A percentile compares a stretch with the other conserved stretches of the same genome.
Conservation (phyloP, 2,888 invertebrate genomes). For the Nomada goodeniana region DNA sequence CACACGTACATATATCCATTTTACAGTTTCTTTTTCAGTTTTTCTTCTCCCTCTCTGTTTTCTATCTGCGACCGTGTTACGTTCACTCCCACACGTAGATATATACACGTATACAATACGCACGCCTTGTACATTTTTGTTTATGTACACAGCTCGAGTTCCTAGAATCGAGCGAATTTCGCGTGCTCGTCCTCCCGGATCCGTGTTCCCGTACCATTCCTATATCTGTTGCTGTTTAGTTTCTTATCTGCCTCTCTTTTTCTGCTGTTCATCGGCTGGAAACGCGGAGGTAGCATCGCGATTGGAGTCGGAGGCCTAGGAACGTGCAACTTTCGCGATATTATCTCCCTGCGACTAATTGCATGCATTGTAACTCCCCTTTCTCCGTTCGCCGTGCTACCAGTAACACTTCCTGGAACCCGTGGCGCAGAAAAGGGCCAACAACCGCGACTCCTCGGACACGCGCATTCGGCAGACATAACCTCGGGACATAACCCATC, state of each 20-base stretch:
- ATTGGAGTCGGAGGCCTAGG: not conserved
- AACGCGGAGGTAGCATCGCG: not conserved
- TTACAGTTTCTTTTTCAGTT: slow-evolving; percentile 27
- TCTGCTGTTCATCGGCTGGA: not conserved
- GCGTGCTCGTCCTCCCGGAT: not conserved
- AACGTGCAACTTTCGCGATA: slow-evolving; percentile 42
- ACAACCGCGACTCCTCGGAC: slow-evolving; percentile 27
- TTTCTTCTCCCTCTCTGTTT: not conserved
- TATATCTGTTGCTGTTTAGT: not conserved
- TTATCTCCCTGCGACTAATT: slow-evolving; percentile 69
- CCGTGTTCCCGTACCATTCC: not conserved
- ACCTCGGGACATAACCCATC: slow-evolving; percentile 9
- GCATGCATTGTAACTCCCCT: slow-evolving; percentile 67
- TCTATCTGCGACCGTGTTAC: not conserved
- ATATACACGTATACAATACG: not conserved
- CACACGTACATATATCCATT: slow-evolving; percentile 21
- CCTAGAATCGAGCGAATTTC: slow-evolving; percentile 5
- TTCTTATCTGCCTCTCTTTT: not conserved
- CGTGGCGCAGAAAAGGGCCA: slow-evolving; percentile 24
- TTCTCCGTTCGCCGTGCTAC: not conserved
- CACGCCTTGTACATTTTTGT: not conserved
- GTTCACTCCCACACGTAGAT: not conserved
- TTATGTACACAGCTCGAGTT: not conserved
- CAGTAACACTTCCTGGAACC: slow-evolving; percentile 42
- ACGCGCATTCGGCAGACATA: slow-evolving; percentile 15